Base-by-base conservation (phyloP, 2,888 invertebrate species). In the Drosophila affinis region DNA sequence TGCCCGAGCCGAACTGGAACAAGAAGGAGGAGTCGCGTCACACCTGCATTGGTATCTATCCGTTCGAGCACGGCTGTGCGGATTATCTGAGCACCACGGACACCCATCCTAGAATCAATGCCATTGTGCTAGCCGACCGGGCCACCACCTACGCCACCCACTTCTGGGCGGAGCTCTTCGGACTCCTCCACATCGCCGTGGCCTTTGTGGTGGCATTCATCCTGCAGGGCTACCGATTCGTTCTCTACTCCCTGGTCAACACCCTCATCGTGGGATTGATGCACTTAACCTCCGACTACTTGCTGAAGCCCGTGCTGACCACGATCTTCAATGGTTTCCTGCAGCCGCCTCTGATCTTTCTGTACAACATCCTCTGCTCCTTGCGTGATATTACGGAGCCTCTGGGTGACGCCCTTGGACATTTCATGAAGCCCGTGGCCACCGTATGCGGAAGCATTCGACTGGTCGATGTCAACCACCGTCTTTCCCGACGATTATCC, bases 91-190 rank as follows among this genome's bases (percentile, higher is more conserved):
- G 93, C 72, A 95, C 95, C 3, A 95, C 95, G 0, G 95, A 95
- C 77, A 92, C 92, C 9, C 93, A 94, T n/a, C 95, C 95, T 0
- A 90, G 94, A 29, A 91, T 94, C 10, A 81, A 91, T 14, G 93
- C 94, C 0, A 94, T 95, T 71, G 72, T 93, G 34, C 86, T 94
- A 27, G 94, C 94, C 0, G 94, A 95, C 73, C 93, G 93, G 78
- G 94, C 94, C 0, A 94, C 94, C 62, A 90, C 92, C 54, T 93
- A 93, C 71, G 94, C 94, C 2, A 94, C 94, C 0, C 93, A 93
- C 79, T 95, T 95, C 85, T 95, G 95, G 95, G 95, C 95, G 97
- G 95, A 95, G 81, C 91, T 95, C 70, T 95, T 95, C 81, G 95
- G 95, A 0, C 93, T 93, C 2, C 85, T 95, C 24, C 94, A 95